Evolutionary conservation across 2,113 vertebrate genomes (phyloP), one percentile per base, ranked within the genome.

Genomic region (Bambusicola thoracicus): DNA sequence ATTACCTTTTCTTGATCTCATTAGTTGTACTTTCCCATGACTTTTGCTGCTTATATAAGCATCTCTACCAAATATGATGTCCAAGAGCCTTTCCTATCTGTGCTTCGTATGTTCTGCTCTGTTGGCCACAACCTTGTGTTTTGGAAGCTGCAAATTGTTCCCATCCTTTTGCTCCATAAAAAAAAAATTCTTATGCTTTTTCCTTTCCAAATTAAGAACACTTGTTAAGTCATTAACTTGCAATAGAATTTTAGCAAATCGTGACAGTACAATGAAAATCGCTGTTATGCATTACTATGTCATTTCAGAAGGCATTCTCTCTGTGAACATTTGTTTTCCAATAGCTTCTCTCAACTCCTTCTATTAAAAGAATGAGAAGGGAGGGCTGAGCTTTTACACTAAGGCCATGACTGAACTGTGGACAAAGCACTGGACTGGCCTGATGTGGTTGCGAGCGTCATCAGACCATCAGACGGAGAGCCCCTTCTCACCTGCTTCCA

Each of bases 201-300:
- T 63, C 16, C 11, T 55, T 91, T 91, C 49, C 34, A 81, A 85
- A 83, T 51, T 56, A 91, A 83, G 72, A 87, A 43, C 51, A 19
- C 12, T 93, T 81, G 14, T 67, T 88, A 74, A 55, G 59, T 63
- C 11, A 32, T 40, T 77, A 67, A 21, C 36, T 95, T 91, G n/a
- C 12, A 66, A 9, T 20, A 61, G 27, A 17, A 59, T 27, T 82
- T 49, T 32, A 93, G 30, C 25, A 86, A 96, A 92, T 51, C 3
- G 2, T 93, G 85, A 79, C 70, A 49, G 58, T 66, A 49, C 87
- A 72, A 38, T 87, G 27, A 92, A 92, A 90, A 91, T 79, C 10
- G 27, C 63, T 95, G 29, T 87, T 87, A 61, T 19, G 44, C 34
- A 53, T 88, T 78, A 65, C 11, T 69, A 48, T 15, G 49, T 76